These are phyloP conservation scores for Apis dorsata DNA, from an alignment of 1,140 invertebrate genomes.

Conservation along the genomic window DNA sequence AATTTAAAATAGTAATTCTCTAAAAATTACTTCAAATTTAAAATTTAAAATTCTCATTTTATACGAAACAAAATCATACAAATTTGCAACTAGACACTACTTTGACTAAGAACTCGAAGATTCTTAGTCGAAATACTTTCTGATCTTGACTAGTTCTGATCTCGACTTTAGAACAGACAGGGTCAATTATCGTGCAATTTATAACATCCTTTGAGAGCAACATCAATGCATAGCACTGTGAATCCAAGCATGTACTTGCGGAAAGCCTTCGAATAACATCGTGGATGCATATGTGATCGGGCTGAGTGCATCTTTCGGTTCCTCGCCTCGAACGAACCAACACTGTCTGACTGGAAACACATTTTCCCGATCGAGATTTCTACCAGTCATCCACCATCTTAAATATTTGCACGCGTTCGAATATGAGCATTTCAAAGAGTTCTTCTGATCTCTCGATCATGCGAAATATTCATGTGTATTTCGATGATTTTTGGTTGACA, in stretches of 20 bases:
- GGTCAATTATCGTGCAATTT: conserved; percentile 27
- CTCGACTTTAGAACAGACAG: not conserved
- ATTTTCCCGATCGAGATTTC: conserved; percentile 13
- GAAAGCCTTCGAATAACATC: conserved; percentile 29
- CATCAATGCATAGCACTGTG: conserved; percentile 6
- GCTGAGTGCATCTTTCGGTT: conserved; percentile 14
- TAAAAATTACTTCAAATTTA: too few species aligned
- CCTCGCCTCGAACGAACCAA: conserved; percentile 18
- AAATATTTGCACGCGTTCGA: conserved; percentile 26
- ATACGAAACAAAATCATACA: not conserved
- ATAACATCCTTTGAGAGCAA: not conserved
- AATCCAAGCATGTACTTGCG: not conserved
- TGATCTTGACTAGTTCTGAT: not conserved
- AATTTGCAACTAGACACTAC: not conserved
- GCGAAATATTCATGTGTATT: not conserved
- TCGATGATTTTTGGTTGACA: not conserved
- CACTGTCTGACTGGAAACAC: not conserved
- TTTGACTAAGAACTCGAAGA: too few species aligned
- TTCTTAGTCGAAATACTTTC: too few species aligned
- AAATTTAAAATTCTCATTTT: too few species aligned
- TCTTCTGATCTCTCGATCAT: not conserved
- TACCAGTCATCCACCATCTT: not conserved
- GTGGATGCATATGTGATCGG: not conserved
- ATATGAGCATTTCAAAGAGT: not conserved
- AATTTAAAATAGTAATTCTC: too few species aligned